Evolutionary conservation across 1,140 invertebrate genomes (phyloP), one percentile per base, ranked within the genome.

Genomic region (Brachionus calyciflorus): DNA sequence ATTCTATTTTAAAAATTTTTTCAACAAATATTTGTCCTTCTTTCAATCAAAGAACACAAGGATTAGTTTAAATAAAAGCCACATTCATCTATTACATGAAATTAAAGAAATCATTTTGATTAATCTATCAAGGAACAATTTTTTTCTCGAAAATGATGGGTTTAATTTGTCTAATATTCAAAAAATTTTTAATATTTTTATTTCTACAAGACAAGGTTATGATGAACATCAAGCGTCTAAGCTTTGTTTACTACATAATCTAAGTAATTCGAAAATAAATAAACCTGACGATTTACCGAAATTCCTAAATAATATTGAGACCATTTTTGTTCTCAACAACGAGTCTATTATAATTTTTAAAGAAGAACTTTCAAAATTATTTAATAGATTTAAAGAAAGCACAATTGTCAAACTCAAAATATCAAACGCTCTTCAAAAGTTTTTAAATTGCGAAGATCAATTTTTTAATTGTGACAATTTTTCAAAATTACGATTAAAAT

Each of bases 391-490:
- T 3, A 60, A 60, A 37, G 12, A 60, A 60, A 60, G 37, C 37
- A 26, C 12, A 37, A 33, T 60, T 9, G 17, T 60, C 19, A 60
- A 60, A 7, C 10, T 10, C 19, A 40, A 10, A 60, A 40, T 60
- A 37, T 60, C 37, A 10, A 17, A 37, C n/a, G 30, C 30, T 7
- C 1, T 60, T 7, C 33, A 60, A 60, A 14, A 60, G 21, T 2
- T 60, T 33, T 37, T 60, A 37, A 37, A 37, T 17, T 3, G 19
- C 19, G 12, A 60, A 1, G 30, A 60, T n/a, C n/a, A n/a, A n/a
- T n/a, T n/a, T 19, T 60, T 60, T 33, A 30, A 60, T 6, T 60
- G n/a, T 60, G 55, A 60, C n/a, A n/a, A n/a, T 33, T 19, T 60
- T 17, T 33, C 55, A 3, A 37, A 60, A 2, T 17, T 60, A 33